phyloP scores from a whole-genome alignment of 1,140 invertebrate species.

The Panagrolaimus sp. region DNA sequence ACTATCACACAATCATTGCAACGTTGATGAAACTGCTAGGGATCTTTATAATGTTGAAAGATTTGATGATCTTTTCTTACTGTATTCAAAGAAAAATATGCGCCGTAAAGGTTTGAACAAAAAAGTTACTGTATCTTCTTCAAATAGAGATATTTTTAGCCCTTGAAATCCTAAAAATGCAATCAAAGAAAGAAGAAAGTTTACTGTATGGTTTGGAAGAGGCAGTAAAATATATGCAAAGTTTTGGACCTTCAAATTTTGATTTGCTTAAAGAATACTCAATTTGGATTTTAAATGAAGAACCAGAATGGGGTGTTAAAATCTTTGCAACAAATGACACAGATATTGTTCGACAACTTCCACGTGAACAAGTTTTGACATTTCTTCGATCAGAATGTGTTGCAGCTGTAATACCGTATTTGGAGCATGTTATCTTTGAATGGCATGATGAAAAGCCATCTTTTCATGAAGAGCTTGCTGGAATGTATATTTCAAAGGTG shows the following conservation, averaged over 20 bases:
- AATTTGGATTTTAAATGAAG: constrained; percentile 71
- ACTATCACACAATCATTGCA: constrained; percentile 80
- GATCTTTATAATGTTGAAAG: constrained; percentile 79
- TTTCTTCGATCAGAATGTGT: constrained; percentile 77
- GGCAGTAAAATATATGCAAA: constrained; percentile 85
- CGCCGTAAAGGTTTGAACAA: constrained; percentile 69
- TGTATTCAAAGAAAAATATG: constrained; percentile 86
- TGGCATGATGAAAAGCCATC: constrained; percentile 79
- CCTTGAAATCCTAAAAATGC: constrained; percentile 76
- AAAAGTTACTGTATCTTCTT: constrained; percentile 20
- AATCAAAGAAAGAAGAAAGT: constrained; percentile 73
- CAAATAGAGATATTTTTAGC: constrained; percentile 63
- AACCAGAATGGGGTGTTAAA: constrained; percentile 60
- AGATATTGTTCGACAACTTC: constrained; percentile 78
- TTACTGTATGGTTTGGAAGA: constrained; percentile 73
- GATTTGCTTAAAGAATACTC: constrained; percentile 88
- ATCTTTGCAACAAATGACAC: constrained; percentile 66
- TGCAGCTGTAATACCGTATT: constrained; percentile 77
- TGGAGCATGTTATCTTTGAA: constrained; percentile 83
- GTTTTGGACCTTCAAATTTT: constrained; percentile 77
- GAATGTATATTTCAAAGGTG: constrained; percentile 59
- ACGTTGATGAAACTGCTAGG: constrained; percentile 84
- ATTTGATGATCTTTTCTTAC: constrained; percentile 83
- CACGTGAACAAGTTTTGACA: constrained; percentile 79
- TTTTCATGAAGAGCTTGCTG: constrained; percentile 82